Percentiles rank a stretch among this genome's conserved stretches.
Conservation (phyloP, 64 coral and sea anemone genomes). For the Pachyseris speciosa region DNA sequence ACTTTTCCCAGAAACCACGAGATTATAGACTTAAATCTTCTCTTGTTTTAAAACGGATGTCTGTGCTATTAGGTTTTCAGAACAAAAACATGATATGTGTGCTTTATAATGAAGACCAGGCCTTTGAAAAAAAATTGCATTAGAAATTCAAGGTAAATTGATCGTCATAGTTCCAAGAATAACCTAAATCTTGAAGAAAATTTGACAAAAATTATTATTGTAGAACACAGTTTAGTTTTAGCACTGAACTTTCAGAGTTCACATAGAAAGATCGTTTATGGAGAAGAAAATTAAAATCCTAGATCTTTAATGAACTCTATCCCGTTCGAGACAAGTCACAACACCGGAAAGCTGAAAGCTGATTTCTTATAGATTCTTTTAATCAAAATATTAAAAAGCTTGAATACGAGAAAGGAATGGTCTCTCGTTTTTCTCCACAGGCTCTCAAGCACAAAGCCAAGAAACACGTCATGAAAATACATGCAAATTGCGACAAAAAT, state of each 20-base stretch:
- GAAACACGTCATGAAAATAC: conserved; percentile 47
- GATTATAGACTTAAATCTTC: neutral
- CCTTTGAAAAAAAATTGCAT: neutral
- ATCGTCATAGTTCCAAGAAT: neutral
- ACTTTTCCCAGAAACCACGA: neutral
- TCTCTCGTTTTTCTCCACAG: neutral
- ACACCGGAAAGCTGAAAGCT: neutral
- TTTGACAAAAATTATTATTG: neutral
- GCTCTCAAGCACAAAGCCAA: conserved; percentile 7
- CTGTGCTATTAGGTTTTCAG: neutral
- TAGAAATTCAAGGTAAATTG: neutral
- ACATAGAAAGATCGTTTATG: neutral
- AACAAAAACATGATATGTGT: neutral
- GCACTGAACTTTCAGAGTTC: neutral
- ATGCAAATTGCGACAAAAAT: conserved; percentile 20
- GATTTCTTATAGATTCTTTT: neutral
- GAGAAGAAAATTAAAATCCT: neutral
- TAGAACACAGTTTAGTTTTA: neutral
- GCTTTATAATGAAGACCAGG: neutral
- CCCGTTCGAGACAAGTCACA: neutral
- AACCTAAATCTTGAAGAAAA: neutral
- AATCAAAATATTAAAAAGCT: neutral
- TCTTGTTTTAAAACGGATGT: neutral
- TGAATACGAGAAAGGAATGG: neutral
- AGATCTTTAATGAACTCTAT: neutral